Evolutionary conservation across 2,888 invertebrate genomes (phyloP), one percentile per base, ranked within the genome.

Genomic region (Chironomus tentans): DNA sequence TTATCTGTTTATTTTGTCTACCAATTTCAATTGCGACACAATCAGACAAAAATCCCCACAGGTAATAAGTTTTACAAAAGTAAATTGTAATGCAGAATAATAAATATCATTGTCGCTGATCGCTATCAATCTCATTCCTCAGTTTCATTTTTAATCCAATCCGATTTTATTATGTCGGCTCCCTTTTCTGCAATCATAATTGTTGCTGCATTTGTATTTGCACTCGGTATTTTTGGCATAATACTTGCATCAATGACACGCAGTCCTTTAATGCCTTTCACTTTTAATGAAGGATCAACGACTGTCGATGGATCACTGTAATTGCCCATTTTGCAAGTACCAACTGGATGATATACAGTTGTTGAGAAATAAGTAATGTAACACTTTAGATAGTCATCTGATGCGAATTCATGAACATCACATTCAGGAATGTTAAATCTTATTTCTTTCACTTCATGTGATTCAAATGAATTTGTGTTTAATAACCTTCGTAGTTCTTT

Each of bases 171-270:
- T 21, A 76, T 38, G 28, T 76, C 76, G 4, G 76, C 68, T 6
- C 48, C 76, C 21, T 69, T 76, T 24, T 76, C 76, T 12, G 65
- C 76, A 68, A 76, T 69, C 76, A 76, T 76, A 15, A 76, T 69
- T 12, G 24, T 38, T 15, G 76, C 24, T 18, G 76, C 18, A 71
- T 71, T 71, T 4, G 71, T 71, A 22, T 65, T 65, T 2, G 65
- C 65, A 12, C 91, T 92, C 0, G 90, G 86, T 70, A 91, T 87
- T 2, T 82, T 85, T 0, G 93, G 93, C 92, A 94, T 93, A 65
- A 94, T 87, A 75, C 92, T 92, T 0, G 91, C 92, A 81, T 92
- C 92, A 0, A 88, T 87, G 0, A 92, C 90, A 56, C 92, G 85
- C 1, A 92, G 83, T 12, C 88, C 88, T 18, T 84, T 81, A 0